Percentiles rank a stretch among this genome's conserved stretches.
Evolutionary conservation across 2,113 vertebrate species (phyloP).

Genomic region (Actenoides lindsayi): DNA sequence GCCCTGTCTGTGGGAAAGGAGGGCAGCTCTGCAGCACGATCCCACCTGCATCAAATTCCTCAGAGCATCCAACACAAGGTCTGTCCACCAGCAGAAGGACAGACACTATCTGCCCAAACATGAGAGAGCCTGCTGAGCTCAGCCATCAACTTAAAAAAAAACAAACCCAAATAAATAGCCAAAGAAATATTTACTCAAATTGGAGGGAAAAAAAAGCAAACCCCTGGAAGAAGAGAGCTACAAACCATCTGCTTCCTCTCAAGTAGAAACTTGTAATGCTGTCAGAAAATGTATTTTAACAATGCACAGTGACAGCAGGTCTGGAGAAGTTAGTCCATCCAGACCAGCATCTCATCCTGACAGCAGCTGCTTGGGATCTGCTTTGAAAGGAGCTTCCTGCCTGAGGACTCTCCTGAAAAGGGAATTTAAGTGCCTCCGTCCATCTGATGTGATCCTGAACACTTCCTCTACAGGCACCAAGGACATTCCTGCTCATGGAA

Average conservation of each 20-base stretch:
- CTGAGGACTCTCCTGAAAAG: not conserved
- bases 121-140: not conserved
- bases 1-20: not conserved
- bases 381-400: not conserved
- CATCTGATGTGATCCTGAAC: rapidly evolving
- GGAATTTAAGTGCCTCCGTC: not conserved
- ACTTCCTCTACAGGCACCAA: not conserved
- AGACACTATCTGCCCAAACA: not conserved
- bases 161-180: not conserved
- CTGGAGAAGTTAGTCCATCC: not conserved
- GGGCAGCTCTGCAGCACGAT: not conserved
- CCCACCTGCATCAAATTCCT: not conserved
- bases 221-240: not conserved
- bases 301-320: not conserved
- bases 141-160: not conserved
- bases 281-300: not conserved
- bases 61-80: not conserved
- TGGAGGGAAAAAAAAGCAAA: not conserved
- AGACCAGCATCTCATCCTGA: not conserved
- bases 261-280: not conserved
- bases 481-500: not conserved
- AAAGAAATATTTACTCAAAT: not conserved
- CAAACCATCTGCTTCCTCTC: not conserved
- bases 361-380: not conserved
- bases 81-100: not conserved